A percentile compares a stretch with the other conserved stretches of the same genome.
Conservation (phyloP, 2,888 invertebrate species). For the Xanthorhoe designata region DNA sequence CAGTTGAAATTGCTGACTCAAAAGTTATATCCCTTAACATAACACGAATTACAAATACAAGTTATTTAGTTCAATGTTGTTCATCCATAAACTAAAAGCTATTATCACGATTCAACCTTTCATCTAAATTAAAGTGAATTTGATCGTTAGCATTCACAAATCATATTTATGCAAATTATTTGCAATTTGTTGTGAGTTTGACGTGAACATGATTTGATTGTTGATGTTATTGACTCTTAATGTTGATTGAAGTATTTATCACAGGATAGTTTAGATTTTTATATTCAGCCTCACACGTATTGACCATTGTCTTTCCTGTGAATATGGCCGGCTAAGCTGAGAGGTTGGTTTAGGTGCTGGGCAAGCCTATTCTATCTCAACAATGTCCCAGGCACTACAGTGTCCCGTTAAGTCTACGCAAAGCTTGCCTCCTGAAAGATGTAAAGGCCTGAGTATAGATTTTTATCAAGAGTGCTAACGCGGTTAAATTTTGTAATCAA, state of each 20-base stretch:
- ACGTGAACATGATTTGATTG: constrained; percentile 11
- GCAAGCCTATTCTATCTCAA: too few species aligned
- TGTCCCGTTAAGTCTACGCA: too few species aligned
- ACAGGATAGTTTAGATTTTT: too few species aligned
- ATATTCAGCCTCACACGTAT: too few species aligned
- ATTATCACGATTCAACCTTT: constrained; percentile 3
- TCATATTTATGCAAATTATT: constrained; percentile 27
- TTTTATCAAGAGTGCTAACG: too few species aligned
- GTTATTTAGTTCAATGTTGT: not conserved
- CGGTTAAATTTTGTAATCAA: too few species aligned
- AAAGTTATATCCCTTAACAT: not conserved
- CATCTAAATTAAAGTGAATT: constrained; percentile 11
- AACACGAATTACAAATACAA: not conserved
- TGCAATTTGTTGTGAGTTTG: constrained; percentile 20
- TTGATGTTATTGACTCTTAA: constrained; percentile 7
- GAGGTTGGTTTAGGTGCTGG: too few species aligned
- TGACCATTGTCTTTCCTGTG: too few species aligned
- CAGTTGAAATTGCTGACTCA: not conserved
- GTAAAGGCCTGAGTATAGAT: too few species aligned
- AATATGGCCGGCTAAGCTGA: too few species aligned
- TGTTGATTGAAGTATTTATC: constrained; percentile 22
- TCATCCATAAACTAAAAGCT: not conserved
- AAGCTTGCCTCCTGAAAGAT: too few species aligned
- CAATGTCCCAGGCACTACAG: too few species aligned
- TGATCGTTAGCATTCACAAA: constrained; percentile 10